Evolutionary conservation across 2,113 vertebrate genomes (phyloP).

Genomic region (Toxostoma redivivum): DNA sequence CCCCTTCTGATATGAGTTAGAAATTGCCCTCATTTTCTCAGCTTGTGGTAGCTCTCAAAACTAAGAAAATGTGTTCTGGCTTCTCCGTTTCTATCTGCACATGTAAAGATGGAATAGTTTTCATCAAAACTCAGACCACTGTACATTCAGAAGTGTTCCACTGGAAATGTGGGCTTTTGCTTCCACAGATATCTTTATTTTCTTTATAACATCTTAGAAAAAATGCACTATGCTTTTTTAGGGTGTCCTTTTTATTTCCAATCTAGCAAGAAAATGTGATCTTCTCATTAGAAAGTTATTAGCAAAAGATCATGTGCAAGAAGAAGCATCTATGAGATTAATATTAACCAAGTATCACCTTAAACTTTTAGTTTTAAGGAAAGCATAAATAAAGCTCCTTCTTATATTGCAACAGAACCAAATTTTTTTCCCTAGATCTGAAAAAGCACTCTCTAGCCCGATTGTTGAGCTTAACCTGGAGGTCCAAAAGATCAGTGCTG

Average conservation of each 20-base stretch:
- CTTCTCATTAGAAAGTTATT: background rate
- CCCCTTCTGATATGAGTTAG: background rate
- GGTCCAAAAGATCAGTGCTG: background rate
- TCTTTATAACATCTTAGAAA: background rate
- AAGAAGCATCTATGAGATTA: background rate
- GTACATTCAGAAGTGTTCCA: background rate
- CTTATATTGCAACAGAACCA: background rate
- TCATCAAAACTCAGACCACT: background rate
- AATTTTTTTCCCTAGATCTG: background rate
- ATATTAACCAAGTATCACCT: background rate
- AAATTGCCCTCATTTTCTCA: background rate
- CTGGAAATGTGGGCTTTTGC: background rate
- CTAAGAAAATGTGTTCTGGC: background rate
- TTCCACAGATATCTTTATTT: background rate
- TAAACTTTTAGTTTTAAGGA: background rate
- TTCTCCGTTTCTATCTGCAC: background rate
- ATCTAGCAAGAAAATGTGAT: background rate
- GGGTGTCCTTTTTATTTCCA: background rate
- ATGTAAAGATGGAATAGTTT: background rate
- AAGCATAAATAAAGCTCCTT: background rate
- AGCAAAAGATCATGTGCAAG: background rate
- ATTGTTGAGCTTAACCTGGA: background rate
- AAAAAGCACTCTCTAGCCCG: background rate
- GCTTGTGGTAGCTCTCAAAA: background rate
- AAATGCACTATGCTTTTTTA: background rate